phyloP scores from a whole-genome alignment of 2,888 invertebrate genomes.

The Apamea epomidion region DNA sequence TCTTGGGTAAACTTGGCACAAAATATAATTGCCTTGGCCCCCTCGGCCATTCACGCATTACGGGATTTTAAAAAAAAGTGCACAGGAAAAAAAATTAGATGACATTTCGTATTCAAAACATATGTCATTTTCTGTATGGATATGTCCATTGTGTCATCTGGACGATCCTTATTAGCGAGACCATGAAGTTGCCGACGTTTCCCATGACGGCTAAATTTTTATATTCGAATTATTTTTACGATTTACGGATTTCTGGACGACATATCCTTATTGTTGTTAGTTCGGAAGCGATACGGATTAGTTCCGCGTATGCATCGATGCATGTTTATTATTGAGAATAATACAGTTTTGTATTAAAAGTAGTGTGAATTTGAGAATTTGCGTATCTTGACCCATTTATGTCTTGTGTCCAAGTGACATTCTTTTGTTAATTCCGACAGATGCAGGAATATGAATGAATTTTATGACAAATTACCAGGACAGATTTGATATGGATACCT shows the following conservation, averaged over 20 bases:
- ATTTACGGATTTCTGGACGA: slow-evolving; percentile 77
- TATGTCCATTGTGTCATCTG: slow-evolving; percentile 77
- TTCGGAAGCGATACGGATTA: slow-evolving; percentile 86
- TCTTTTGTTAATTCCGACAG: slow-evolving; percentile 36
- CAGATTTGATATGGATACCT: slow-evolving; percentile 19
- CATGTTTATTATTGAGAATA: slow-evolving; percentile 70
- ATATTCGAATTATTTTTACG: slow-evolving; percentile 80
- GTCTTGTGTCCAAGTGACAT: slow-evolving; percentile 8
- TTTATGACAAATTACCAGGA: slow-evolving; percentile 17
- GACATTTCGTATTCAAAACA: slow-evolving; percentile 88
- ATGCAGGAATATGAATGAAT: slow-evolving; percentile 17
- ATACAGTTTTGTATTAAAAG: slow-evolving; percentile 46
- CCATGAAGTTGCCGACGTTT: slow-evolving; percentile 86
- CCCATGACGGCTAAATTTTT: slow-evolving; percentile 88
- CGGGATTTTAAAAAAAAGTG: slow-evolving; percentile 73
- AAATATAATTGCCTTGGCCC: slow-evolving; percentile 89
- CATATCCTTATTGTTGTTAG: slow-evolving; percentile 77
- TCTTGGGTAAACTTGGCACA: slow-evolving; percentile 78
- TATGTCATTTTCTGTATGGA: slow-evolving; percentile 88
- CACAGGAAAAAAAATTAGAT: slow-evolving; percentile 77
- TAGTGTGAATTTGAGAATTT: slow-evolving; percentile 55
- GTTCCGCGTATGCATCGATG: slow-evolving; percentile 80
- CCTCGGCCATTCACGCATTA: slow-evolving; percentile 76
- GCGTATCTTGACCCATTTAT: slow-evolving; percentile 50
- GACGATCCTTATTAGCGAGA: slow-evolving; percentile 85